Evolutionary conservation across 2,113 vertebrate species (phyloP).

Genomic region (Anas platyrhynchos): DNA sequence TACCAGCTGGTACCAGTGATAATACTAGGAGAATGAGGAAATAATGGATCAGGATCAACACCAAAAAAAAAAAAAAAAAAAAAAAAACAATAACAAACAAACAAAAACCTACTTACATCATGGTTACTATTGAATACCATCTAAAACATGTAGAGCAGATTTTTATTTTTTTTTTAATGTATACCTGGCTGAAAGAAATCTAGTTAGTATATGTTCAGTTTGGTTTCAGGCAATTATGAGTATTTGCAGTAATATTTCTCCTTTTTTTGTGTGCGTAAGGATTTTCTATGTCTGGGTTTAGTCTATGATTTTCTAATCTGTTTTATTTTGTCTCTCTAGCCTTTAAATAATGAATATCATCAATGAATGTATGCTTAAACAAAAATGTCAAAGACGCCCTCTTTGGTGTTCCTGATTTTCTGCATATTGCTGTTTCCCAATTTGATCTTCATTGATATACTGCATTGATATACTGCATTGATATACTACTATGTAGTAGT

Average conservation of each 20-base stretch:
- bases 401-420: slow-evolving; percentile 17
- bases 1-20: slow-evolving; percentile 50
- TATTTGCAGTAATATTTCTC: neutral
- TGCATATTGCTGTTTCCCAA: slow-evolving; percentile 25
- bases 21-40: slow-evolving; percentile 32
- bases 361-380: neutral
- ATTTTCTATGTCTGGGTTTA: neutral
- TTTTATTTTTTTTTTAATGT: neutral
- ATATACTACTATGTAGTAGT: slow-evolving; percentile 18
- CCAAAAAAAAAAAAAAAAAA: too few relatives aligned
- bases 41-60: slow-evolving; percentile 19
- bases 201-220: neutral
- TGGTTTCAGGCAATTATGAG: slow-evolving; percentile 11
- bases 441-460: slow-evolving; percentile 32
- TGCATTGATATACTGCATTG: neutral
- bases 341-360: neutral
- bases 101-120: neutral
- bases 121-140: neutral
- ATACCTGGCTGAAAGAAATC: neutral
- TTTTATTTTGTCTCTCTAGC: slow-evolving; percentile 35
- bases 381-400: neutral
- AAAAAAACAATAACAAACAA: too few relatives aligned
- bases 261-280: neutral
- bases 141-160: neutral
- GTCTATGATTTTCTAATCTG: neutral